Evolutionary conservation across 2,888 invertebrate genomes (phyloP).

Genomic region (Alitta virens): DNA sequence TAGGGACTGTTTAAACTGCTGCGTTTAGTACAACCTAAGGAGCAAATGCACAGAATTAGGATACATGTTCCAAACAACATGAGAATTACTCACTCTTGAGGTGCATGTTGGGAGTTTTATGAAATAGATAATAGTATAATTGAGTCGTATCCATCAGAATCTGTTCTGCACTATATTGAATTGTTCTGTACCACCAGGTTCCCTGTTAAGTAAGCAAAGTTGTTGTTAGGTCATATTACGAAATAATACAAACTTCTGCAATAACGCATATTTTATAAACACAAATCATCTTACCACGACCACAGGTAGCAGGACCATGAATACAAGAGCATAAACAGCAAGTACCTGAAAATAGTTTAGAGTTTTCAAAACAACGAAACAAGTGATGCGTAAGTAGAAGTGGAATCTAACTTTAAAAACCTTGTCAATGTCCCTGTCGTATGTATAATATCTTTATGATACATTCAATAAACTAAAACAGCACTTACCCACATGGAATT

Average conservation of each 20-base stretch:
- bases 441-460: neutral
- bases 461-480: neutral
- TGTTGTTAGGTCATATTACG: no score
- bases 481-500: slow-evolving; percentile 86
- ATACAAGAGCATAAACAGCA: slow-evolving; percentile 72
- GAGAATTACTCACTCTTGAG: slow-evolving; percentile 69
- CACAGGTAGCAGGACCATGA: slow-evolving; percentile 86
- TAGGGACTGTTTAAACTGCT: neutral
- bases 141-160: slow-evolving; percentile 92
- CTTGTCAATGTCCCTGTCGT: neutral
- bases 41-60: no score
- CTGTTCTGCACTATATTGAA: slow-evolving; percentile 94
- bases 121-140: slow-evolving; percentile 92
- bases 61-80: no score
- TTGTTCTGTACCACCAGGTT: slow-evolving; percentile 98
- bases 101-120: slow-evolving; percentile 93
- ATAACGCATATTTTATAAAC: no score
- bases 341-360: slow-evolving; percentile 50
- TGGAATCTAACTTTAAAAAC: no score
- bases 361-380: neutral
- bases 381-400: no score
- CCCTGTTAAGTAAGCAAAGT: slow-evolving; percentile 64
- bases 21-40: no score
- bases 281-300: slow-evolving; percentile 62
- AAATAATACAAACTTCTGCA: no score